Evolutionary conservation across 2,888 invertebrate genomes (phyloP).

Genomic region (Apantesis nais): DNA sequence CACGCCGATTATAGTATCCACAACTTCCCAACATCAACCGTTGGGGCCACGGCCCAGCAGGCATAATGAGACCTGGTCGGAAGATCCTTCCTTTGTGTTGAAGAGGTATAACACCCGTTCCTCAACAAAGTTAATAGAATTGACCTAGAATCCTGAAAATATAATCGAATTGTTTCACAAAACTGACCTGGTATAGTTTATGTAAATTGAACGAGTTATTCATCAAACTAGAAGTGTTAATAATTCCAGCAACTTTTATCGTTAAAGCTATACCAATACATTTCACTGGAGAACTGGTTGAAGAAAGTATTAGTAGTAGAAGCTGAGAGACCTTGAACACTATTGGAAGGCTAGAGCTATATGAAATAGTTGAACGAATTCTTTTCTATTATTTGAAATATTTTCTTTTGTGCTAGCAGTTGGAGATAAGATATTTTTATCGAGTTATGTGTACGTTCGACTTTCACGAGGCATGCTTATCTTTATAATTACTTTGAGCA

Average conservation of each 20-base stretch:
- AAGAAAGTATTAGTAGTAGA: slow-evolving; percentile 11
- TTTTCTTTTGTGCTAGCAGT: slow-evolving; percentile 5
- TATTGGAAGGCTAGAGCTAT: slow-evolving; percentile 6
- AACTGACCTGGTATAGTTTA: slow-evolving; percentile 20
- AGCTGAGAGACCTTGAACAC: slow-evolving; percentile 2
- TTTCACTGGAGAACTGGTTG: slow-evolving; percentile 12
- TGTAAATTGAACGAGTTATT: slow-evolving; percentile 24
- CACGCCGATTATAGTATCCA: too few relatives aligned
- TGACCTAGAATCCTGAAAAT: neutral
- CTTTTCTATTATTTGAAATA: slow-evolving; percentile 7
- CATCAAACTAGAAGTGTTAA: slow-evolving; percentile 28
- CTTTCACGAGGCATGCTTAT: neutral
- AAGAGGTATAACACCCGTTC: too few relatives aligned
- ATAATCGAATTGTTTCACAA: neutral
- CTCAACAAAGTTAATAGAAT: too few relatives aligned
- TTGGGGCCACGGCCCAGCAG: too few relatives aligned
- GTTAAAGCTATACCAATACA: slow-evolving; percentile 21
- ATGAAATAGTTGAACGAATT: slow-evolving; percentile 11
- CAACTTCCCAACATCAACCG: too few relatives aligned
- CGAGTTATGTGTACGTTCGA: neutral
- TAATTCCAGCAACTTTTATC: slow-evolving; percentile 11
- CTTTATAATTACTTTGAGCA: neutral
- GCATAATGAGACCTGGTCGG: too few relatives aligned
- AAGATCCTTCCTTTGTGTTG: too few relatives aligned
- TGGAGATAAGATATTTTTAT: neutral